These are phyloP conservation scores for Darevskia nairensis DNA, from an alignment of 2,797 vertebrate genomes.

Conservation along the genomic window DNA sequence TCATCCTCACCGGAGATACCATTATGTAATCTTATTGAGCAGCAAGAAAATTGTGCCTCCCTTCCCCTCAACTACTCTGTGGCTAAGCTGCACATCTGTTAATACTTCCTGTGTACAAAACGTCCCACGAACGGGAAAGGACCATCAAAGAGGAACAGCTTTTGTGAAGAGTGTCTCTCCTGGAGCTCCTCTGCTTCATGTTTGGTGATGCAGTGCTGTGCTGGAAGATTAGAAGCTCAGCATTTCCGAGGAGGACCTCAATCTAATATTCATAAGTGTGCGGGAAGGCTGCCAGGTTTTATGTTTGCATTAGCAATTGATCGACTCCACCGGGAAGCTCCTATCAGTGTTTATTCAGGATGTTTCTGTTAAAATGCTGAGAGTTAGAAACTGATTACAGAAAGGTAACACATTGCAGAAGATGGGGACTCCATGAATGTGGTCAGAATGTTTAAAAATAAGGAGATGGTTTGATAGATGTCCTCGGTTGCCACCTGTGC, in stretches of 20 bases:
- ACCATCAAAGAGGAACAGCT: not conserved
- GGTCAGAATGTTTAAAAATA: not conserved
- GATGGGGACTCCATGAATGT: not conserved
- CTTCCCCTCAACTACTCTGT: not conserved
- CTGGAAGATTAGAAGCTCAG: not conserved
- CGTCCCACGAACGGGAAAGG: not conserved
- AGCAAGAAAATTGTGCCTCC: not conserved
- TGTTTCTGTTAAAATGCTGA: not conserved
- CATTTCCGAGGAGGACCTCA: constrained; percentile 1
- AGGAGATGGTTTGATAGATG: not conserved
- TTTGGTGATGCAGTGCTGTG: not conserved
- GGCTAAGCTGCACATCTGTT: not conserved
- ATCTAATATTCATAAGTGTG: constrained; percentile 16
- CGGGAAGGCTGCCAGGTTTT: constrained; percentile 9
- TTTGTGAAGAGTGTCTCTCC: not conserved
- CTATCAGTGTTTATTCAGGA: constrained; percentile 3
- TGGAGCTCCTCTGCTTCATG: not conserved
- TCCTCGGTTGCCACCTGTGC: too few species aligned
- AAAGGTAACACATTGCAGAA: not conserved
- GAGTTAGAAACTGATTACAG: not conserved
- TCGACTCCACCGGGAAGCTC: not conserved
- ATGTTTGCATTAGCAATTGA: constrained; percentile 21
- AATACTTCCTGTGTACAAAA: fast-evolving
- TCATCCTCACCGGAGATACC: not conserved
- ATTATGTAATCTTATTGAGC: constrained; percentile 18